phyloP scores from a whole-genome alignment of 1,140 invertebrate genomes.

The Heliconius hewitsoni region DNA sequence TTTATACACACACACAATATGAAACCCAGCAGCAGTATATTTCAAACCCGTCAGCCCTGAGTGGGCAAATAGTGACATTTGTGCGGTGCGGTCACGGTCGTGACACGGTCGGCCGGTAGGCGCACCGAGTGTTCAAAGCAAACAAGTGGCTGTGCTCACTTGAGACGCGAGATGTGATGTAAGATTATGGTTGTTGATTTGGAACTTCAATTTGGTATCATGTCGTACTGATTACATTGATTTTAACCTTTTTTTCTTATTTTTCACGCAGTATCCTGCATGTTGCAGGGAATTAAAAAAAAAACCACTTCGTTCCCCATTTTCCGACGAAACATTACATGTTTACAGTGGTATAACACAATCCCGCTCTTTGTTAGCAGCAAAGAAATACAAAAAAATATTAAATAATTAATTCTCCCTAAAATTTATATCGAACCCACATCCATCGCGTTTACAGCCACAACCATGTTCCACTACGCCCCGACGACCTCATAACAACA shows the following conservation, averaged over 20 bases:
- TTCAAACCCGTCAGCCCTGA: conserved; percentile 12
- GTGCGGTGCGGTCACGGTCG: conserved; percentile 37
- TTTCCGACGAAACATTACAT: too few relatives aligned
- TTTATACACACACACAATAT: background rate
- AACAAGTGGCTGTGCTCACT: conserved; percentile 1
- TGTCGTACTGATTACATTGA: background rate
- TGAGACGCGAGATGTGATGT: conserved; percentile 17
- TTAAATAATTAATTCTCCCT: too few relatives aligned
- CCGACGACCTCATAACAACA: background rate
- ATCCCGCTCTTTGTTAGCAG: too few relatives aligned
- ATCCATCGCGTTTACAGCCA: too few relatives aligned
- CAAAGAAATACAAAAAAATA: too few relatives aligned
- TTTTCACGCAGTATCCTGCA: too few relatives aligned
- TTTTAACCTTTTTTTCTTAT: background rate
- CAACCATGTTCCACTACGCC: too few relatives aligned
- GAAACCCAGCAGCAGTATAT: too few relatives aligned
- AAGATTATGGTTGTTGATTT: background rate
- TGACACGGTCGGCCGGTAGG: conserved; percentile 27
- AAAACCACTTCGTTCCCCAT: too few relatives aligned
- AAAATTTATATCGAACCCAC: too few relatives aligned
- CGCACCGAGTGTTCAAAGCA: conserved; percentile 22
- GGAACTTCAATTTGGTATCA: background rate
- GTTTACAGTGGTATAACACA: too few relatives aligned
- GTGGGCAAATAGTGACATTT: conserved; percentile 30
- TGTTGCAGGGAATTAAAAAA: too few relatives aligned